Percentiles rank a stretch among this genome's conserved stretches.
These are phyloP conservation scores for Marasmarcha lunaedactyla DNA, from an alignment of 2,888 invertebrate species.

Conservation along the genomic window DNA sequence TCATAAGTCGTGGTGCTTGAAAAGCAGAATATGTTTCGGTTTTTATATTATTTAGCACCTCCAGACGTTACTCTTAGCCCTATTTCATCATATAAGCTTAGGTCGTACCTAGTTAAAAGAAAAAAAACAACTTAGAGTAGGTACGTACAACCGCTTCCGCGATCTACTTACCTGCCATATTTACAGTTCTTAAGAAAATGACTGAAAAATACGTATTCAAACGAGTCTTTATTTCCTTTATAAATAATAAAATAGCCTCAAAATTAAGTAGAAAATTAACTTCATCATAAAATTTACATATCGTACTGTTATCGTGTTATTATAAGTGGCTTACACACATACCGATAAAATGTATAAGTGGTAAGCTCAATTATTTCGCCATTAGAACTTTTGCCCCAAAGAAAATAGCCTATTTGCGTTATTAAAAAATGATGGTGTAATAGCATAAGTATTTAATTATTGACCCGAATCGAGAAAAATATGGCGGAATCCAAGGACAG, in stretches of 20 bases:
- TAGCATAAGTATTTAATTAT: slow-evolving; percentile 1
- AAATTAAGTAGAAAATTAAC: slow-evolving; percentile 9
- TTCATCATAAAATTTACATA: slow-evolving; percentile 21
- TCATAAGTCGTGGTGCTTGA: too few relatives aligned
- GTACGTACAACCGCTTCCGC: too few relatives aligned
- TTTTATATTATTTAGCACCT: too few relatives aligned
- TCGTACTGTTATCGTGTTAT: slow-evolving; percentile 23
- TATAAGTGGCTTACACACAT: slow-evolving; percentile 23
- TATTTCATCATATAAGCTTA: too few relatives aligned
- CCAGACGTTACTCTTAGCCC: too few relatives aligned
- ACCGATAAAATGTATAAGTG: slow-evolving; percentile 29
- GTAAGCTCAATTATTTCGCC: slow-evolving; percentile 42
- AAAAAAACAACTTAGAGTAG: too few relatives aligned
- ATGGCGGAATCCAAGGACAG: too few relatives aligned
- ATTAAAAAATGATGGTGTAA: slow-evolving; percentile 26
- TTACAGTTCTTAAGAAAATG: too few relatives aligned
- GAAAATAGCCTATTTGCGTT: slow-evolving; percentile 31
- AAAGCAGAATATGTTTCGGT: too few relatives aligned
- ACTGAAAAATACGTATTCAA: neutral
- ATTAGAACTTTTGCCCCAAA: slow-evolving; percentile 35
- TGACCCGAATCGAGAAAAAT: neutral
- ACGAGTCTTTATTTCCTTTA: slow-evolving; percentile 3
- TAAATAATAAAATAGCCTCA: neutral
- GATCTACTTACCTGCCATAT: too few relatives aligned
- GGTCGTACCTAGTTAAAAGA: too few relatives aligned